These are phyloP conservation scores for Macrotis lagotis DNA, from an alignment of 2,113 vertebrate genomes.

Conservation along the genomic window DNA sequence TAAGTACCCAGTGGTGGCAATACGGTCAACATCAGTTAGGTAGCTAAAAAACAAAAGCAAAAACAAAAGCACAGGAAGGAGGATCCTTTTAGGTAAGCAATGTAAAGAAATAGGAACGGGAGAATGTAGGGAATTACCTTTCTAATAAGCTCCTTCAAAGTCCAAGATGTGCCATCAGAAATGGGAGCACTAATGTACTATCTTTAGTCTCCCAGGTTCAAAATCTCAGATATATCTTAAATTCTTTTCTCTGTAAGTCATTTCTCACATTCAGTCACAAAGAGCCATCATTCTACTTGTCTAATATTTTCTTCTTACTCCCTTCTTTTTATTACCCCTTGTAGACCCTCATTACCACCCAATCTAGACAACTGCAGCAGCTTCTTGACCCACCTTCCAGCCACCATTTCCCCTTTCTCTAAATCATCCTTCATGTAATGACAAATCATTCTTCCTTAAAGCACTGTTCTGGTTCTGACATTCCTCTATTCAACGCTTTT, in stretches of 20 bases:
- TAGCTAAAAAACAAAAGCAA: constrained; percentile 85
- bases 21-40: constrained; percentile 92
- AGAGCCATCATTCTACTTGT: background rate
- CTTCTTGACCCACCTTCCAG: too few relatives aligned
- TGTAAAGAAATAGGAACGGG: constrained; percentile 12
- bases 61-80: background rate
- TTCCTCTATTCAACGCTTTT: background rate
- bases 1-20: constrained; percentile 89
- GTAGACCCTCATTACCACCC: background rate
- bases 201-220: background rate
- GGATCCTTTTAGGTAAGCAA: constrained; percentile 52
- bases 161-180: background rate
- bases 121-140: background rate
- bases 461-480: background rate
- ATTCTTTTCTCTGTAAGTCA: background rate
- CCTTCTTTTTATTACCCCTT: background rate
- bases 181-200: background rate
- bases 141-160: background rate
- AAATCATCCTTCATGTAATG: background rate
- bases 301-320: background rate
- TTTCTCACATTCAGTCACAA: background rate
- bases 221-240: background rate
- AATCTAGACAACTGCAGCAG: background rate
- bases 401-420: background rate
- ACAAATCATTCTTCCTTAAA: background rate